These are phyloP conservation scores for Camponotus fellah DNA, from an alignment of 2,888 invertebrate genomes.

Conservation along the genomic window DNA sequence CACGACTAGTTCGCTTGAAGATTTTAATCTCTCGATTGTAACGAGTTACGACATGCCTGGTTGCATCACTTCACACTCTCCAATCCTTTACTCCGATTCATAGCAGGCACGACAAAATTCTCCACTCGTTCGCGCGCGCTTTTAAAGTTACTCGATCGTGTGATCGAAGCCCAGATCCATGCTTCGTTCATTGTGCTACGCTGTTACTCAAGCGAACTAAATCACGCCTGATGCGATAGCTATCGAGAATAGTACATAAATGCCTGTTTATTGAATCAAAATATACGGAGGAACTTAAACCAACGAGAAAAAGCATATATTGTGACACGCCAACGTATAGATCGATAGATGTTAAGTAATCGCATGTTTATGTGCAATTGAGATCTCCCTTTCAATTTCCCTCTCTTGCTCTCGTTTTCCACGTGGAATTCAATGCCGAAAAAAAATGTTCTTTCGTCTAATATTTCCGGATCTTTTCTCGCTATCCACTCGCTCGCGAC, in stretches of 20 bases:
- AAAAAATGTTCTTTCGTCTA: slow-evolving; percentile 38
- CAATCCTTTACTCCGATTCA: slow-evolving; percentile 71
- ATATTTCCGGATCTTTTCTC: slow-evolving; percentile 46
- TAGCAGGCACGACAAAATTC: slow-evolving; percentile 46
- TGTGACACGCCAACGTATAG: background rate
- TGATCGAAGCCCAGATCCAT: slow-evolving; percentile 64
- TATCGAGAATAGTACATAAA: slow-evolving; percentile 16
- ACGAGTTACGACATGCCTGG: slow-evolving; percentile 74
- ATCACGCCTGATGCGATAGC: slow-evolving; percentile 23
- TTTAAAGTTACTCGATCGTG: slow-evolving; percentile 72
- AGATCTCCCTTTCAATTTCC: background rate
- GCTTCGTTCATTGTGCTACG: slow-evolving; percentile 22
- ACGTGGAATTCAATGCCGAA: slow-evolving; percentile 23
- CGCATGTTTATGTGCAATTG: background rate
- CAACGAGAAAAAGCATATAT: slow-evolving; percentile 6
- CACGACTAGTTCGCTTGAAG: slow-evolving; percentile 69
- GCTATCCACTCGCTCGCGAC: background rate
- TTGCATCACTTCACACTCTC: slow-evolving; percentile 69
- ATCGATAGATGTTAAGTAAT: slow-evolving; percentile 3
- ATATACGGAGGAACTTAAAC: background rate
- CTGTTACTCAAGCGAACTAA: slow-evolving; percentile 17
- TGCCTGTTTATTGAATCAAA: slow-evolving; percentile 19
- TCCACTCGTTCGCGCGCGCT: slow-evolving; percentile 40
- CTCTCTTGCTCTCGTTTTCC: background rate
- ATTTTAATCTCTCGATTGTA: slow-evolving; percentile 73